Evolutionary conservation across 2,888 invertebrate genomes (phyloP), one percentile per base, ranked within the genome.

Genomic region (Arctia plantaginis): DNA sequence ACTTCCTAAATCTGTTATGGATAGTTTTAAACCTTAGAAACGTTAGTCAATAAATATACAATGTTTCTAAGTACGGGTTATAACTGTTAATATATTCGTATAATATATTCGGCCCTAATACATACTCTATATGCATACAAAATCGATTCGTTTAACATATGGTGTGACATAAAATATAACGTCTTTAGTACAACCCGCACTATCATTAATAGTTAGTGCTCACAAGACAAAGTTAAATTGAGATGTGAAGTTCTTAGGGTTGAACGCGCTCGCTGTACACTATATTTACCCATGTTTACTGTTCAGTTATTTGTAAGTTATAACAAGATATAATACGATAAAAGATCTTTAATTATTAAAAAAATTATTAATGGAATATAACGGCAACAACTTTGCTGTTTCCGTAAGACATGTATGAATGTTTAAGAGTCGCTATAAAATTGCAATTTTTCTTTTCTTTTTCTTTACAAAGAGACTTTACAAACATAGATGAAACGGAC

Each of bases 191-290:
- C 80, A 79, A 66, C 55, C 76, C 74, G 64, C 70, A 74, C 77
- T 78, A 77, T 82, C 76, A 74, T 83, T 79, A 80, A 77, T 80
- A 82, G 78, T 85, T 84, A 83, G 77, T 78, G 77, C 83, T 72
- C 85, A 79, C 77, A 85, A 84, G 86, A 78, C 86, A 75, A 91
- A 91, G 88, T 91, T 91, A 90, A 87, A 91, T 91, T 90, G 89
- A 86, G 85, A 87, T 84, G 85, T 85, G 82, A 87, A 85, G 78
- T 82, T 77, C 59, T 39, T 76, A 85, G 75, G 75, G 85, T 75
- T 79, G 69, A 62, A 77, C 84, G 72, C 80, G 74, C 77, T 75
- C 66, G 62, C 76, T 75, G 66, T 72, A 65, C 47, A 62, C 62
- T 62, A 73, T 73, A 69, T 71, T 62, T 39, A 64, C 64, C 18